Base-by-base conservation (phyloP, 2,113 vertebrate species). In the Archilochus colubris region DNA sequence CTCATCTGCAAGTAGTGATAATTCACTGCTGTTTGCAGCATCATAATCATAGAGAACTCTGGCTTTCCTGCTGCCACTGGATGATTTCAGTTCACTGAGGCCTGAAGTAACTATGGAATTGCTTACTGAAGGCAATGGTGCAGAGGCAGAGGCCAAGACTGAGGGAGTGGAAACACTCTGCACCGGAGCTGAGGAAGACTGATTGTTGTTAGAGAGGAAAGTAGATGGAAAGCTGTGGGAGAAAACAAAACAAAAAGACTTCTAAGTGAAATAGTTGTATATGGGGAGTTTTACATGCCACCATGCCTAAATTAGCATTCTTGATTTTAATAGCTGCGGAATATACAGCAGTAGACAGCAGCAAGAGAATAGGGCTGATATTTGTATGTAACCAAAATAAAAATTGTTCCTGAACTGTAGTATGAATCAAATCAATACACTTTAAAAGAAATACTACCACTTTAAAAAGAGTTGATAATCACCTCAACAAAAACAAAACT, bases 11-110 rank as follows among this genome's bases (percentile, higher is more conserved):
- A 99, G 98, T 94, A 99, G 98, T 25, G 99, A 99, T 31, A 99
- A 98, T 94, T 99, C 99, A 84, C 97, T 99, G 97, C 99, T 99
- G 95, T 99, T 99, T 50, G 98, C 99, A 27, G 99, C 99, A 68
- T 99, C 99, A 16, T 99, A 99, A 96, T 99, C 99, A 82, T 99
- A 99, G 9, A 99, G 99, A 72, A 99, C 99, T 36, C 99, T 97
- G 62, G 99, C 99, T 97, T 98, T 99, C 88, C 99, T 98, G 97
- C 97, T 99, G 95, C 98, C 98, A 87, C 98, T 98, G 66, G 98
- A 98, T 77, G 98, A 98, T 43, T 98, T 98, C 95, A 99, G 94
- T 94, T 99, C 99, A 82, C 69, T 98, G 97, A 99, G 98, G 84
- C 98, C 98, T 54, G 98, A 98, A 46, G 98, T 97, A n/a, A 97